Conservation (phyloP, 2,888 invertebrate species). For the Drosophila conformis region DNA sequence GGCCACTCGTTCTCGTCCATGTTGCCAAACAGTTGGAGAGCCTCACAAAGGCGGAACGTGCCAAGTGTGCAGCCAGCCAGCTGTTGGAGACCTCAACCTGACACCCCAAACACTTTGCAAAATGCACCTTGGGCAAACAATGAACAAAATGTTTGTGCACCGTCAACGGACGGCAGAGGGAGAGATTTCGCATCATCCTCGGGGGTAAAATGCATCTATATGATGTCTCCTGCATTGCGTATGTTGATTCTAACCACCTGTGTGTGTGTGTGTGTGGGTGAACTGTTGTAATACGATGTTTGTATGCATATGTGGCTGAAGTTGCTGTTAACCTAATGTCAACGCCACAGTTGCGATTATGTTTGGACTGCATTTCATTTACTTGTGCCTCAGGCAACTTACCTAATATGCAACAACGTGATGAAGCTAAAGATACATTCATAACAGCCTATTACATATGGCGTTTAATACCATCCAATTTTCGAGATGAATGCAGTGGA, state of each 20-base stretch:
- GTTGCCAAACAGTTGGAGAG: conserved; percentile 62
- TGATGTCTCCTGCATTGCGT: conserved; percentile 46
- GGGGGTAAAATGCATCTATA: conserved; percentile 45
- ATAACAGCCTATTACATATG: background rate
- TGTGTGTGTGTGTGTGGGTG: conserved; percentile 13
- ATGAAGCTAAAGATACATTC: conserved; percentile 9
- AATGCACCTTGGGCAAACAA: conserved; percentile 73
- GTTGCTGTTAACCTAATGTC: conserved; percentile 64
- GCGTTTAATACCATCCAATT: conserved; percentile 9
- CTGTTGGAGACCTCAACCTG: conserved; percentile 39
- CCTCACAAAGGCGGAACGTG: conserved; percentile 69
- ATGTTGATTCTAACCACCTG: conserved; percentile 24
- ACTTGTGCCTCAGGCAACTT: conserved; percentile 6
- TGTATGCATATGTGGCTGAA: conserved; percentile 44
- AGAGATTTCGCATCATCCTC: conserved; percentile 1
- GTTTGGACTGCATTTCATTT: conserved; percentile 44
- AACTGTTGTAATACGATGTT: conserved; percentile 45
- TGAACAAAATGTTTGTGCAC: conserved; percentile 47
- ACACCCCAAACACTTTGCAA: conserved; percentile 47
- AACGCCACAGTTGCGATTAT: conserved; percentile 54
- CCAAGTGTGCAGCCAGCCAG: conserved; percentile 60
- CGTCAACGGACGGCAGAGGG: background rate
- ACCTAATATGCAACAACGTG: conserved; percentile 21
- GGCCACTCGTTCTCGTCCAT: conserved; percentile 61
- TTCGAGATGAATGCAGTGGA: background rate